Evolutionary conservation across 2,113 vertebrate genomes (phyloP), one percentile per base, ranked within the genome.

Genomic region (Phylloscopus trochilus): DNA sequence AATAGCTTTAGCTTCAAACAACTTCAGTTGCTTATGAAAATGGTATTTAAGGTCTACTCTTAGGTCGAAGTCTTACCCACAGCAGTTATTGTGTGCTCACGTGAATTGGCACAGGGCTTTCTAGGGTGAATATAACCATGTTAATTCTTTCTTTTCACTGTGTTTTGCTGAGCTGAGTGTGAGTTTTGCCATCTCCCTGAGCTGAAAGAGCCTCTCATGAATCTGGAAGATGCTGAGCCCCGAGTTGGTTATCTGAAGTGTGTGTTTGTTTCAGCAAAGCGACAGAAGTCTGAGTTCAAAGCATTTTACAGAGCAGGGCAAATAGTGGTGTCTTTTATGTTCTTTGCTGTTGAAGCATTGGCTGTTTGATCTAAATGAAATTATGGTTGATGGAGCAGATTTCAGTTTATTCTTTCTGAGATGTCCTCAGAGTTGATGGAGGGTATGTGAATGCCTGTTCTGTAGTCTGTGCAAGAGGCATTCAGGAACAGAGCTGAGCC

Each of bases 51-150:
- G 41, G 37, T 39, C 28, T 15, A 2, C 9, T 46, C 35, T 68
- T 7, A 31, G 33, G 66, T 41, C 43, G 1, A 21, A 59, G 64
- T 55, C 52, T 53, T 63, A 18, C 10, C 22, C 18, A 39, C 13
- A 44, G 33, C 43, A 43, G n/a, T 33, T 69, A 37, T 8, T 7
- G 47, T 28, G 5, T 59, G 56, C 27, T 10, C 0, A 0, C 41
- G 22, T 91, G 62, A 43, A 58, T 76, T 80, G 53, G 72, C 49
- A 31, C 8, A 16, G n/a, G 22, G 31, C 49, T 83, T 83, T 59
- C 58, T 49, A n/a, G 43, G 27, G 17, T 20, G 53, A 9, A 37
- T 52, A 28, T 7, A 75, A 22, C 33, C 41, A 2, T n/a, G 43
- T 23, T n/a, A 20, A 55, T 76, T 80, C 18, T 53, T 74, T 28